Evolutionary conservation across 2,797 vertebrate genomes (phyloP), one percentile per base, ranked within the genome.

Genomic region (Chromis chromis): DNA sequence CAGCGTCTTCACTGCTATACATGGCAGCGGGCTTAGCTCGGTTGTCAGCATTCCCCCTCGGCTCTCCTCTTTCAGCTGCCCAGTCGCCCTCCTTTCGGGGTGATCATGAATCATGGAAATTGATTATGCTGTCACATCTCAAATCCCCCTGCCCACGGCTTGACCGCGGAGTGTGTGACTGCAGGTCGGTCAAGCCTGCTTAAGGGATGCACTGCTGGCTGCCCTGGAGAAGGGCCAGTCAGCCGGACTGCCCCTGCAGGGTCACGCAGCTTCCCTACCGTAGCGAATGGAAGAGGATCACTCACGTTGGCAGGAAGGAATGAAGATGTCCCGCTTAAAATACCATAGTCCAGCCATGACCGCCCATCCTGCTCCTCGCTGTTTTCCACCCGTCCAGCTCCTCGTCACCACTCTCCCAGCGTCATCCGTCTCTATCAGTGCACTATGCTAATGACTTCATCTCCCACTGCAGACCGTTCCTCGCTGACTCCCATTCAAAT

Each of bases 121-220:
- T 90, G 92, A 94, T 94, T 90, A 90, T 70, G 87, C 93, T 94
- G 93, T 94, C 93, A 94, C 89, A 76, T 91, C 84, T 91, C 88
- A 92, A 93, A 90, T 92, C 89, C 90, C 87, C 39, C 76, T 82
- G 81, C 79, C 88, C 88, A 89, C 83, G 63, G 88, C 88, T 83
- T 90, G 91, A 93, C 91, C 88, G 86, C 87, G 49, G 76, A 84
- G 91, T 92, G 89, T 92, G 93, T 94, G 91, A 93, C 92, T 92
- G 73, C 75, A 78, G 87, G 86, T 90, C 92, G 90, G 92, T 94
- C 91, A 94, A 93, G 93, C 92, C 93, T 93, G 88, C 92, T 93
- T 93, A 94, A 91, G 88, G 75, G 89, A 89, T 81, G 84, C 87
- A 75, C 84, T 61, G 71, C 73, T 77, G 76, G 66, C 79, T 82